A percentile compares a stretch with the other conserved stretches of the same genome.
These are phyloP conservation scores for Cepaea hortensis DNA, from an alignment of 2,888 invertebrate species.

Conservation along the genomic window DNA sequence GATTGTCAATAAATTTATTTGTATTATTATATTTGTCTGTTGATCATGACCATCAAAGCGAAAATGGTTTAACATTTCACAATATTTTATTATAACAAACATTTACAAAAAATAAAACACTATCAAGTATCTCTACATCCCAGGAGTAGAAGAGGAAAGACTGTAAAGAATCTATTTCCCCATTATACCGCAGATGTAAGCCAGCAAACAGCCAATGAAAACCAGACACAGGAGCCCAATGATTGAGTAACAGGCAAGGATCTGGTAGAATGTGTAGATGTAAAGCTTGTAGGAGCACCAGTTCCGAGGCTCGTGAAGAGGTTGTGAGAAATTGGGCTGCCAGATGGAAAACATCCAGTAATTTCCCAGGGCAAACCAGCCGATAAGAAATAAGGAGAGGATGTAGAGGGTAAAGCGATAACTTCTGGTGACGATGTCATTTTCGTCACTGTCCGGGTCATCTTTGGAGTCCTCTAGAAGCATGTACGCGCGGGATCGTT, in stretches of 20 bases:
- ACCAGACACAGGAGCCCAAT: constrained; percentile 82
- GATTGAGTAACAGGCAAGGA: constrained; percentile 84
- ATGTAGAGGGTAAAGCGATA: constrained; percentile 82
- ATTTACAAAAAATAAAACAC: too few relatives aligned
- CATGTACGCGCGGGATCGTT: constrained; percentile 80
- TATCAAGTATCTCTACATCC: too few relatives aligned
- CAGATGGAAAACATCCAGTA: constrained; percentile 87
- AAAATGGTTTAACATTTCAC: too few relatives aligned
- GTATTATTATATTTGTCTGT: too few relatives aligned
- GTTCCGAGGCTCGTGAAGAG: constrained; percentile 85
- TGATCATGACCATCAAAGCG: too few relatives aligned
- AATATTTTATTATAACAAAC: too few relatives aligned
- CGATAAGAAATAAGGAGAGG: constrained; percentile 83
- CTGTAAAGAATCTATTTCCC: too few relatives aligned
- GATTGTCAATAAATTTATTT: too few relatives aligned
- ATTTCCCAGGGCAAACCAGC: constrained; percentile 87
- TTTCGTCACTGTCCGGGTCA: constrained; percentile 78
- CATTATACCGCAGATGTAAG: constrained; percentile 76
- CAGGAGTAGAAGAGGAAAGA: too few relatives aligned
- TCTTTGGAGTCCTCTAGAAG: constrained; percentile 68
- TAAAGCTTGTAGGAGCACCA: constrained; percentile 89
- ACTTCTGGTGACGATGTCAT: constrained; percentile 82
- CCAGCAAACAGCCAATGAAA: constrained; percentile 84
- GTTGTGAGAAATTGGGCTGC: constrained; percentile 86
- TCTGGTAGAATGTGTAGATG: constrained; percentile 85